Evolutionary conservation across 2,797 vertebrate species (phyloP).

Genomic region (Oreonectes daqikongensis): DNA sequence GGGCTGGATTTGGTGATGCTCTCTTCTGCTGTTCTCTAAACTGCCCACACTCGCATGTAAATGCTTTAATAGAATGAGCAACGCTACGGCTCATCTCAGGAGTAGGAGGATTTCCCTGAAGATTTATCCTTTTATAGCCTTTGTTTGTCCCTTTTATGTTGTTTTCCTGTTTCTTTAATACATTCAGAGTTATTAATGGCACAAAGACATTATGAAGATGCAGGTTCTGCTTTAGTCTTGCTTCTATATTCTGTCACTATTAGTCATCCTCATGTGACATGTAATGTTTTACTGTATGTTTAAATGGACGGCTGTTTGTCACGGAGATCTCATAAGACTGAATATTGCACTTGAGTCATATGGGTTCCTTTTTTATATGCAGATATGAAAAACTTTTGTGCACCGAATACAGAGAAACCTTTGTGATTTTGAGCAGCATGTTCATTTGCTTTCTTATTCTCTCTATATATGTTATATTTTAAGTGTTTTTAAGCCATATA

Average conservation of each 20-base stretch:
- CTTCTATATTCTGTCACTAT: background rate
- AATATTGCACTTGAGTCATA: background rate
- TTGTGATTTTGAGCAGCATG: background rate
- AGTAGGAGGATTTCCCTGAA: slow-evolving; percentile 27
- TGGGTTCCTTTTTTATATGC: background rate
- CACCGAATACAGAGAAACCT: background rate
- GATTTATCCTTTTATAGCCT: background rate
- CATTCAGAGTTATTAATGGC: background rate
- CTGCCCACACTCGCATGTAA: slow-evolving; percentile 5
- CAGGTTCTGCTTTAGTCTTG: background rate
- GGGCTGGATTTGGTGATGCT: background rate
- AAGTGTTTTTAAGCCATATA: no score
- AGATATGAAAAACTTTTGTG: background rate
- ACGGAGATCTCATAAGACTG: background rate
- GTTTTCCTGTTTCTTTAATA: background rate
- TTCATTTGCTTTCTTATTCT: no score
- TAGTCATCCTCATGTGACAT: background rate
- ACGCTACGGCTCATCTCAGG: slow-evolving; percentile 14
- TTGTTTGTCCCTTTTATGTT: background rate
- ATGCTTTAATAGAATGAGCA: slow-evolving; percentile 16
- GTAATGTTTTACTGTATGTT: background rate
- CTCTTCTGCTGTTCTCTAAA: slow-evolving; percentile 9
- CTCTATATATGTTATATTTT: no score
- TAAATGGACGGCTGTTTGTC: background rate
- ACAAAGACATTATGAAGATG: background rate